phyloP scores from a whole-genome alignment of 2,797 vertebrate species.

The Ataeniobius toweri region DNA sequence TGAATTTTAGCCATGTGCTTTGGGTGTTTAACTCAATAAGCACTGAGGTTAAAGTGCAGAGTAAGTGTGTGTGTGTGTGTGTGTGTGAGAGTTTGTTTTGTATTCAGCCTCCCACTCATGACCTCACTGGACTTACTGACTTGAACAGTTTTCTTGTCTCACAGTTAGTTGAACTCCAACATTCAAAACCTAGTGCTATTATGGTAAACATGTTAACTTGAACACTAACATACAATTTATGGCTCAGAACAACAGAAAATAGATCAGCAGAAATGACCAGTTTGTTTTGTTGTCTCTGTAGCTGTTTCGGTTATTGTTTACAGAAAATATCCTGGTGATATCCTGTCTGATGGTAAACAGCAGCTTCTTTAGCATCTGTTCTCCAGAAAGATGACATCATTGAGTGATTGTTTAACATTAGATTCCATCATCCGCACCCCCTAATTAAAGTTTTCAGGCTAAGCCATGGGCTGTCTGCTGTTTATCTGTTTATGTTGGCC shows the following conservation, averaged over 20 bases:
- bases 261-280: conserved; percentile 6
- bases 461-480: conserved; percentile 23
- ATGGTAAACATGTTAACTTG: conserved; percentile 24
- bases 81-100: conserved; percentile 31
- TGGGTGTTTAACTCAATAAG: conserved; percentile 59
- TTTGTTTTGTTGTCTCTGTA: conserved; percentile 39
- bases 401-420: conserved; percentile 56
- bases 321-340: conserved; percentile 35
- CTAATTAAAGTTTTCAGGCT: conserved; percentile 60
- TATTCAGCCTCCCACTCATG: conserved; percentile 58
- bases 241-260: conserved; percentile 15
- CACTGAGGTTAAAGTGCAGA: conserved; percentile 46
- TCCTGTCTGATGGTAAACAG: conserved; percentile 17
- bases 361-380: conserved; percentile 28
- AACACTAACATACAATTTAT: conserved; percentile 17
- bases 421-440: conserved; percentile 62
- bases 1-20: background rate
- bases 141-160: conserved; percentile 38
- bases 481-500: conserved; percentile 60
- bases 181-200: conserved; percentile 31
- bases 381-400: conserved; percentile 21
- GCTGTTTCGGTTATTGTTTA: conserved; percentile 46
- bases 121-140: conserved; percentile 59
- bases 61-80: conserved; percentile 7
- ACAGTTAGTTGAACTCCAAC: conserved; percentile 33